Base-by-base conservation (phyloP, 2,113 vertebrate genomes). In the Rhinichthys klamathensis region DNA sequence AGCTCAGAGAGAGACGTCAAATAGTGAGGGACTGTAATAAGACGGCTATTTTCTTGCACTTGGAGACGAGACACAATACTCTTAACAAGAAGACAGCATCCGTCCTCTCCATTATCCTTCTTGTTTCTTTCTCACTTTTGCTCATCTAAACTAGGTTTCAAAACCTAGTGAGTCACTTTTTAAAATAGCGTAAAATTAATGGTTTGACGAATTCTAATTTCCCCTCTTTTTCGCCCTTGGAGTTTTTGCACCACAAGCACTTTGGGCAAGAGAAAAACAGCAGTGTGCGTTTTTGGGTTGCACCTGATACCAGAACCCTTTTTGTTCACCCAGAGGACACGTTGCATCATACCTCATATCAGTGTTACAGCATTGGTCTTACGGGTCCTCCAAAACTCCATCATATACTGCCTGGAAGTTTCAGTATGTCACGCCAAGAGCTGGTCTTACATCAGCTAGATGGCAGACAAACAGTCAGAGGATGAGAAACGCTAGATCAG, bases 371-470 rank as follows among this genome's bases (percentile, higher is more conserved):
- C n/a, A 12, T n/a, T 79, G 72, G 54, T 78, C 54, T 78, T 60
- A 23, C 21, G 4, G 10, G 18, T 56, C 30, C 51, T 74, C 75
- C 51, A 16, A 58, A 78, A 78, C 77, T 63, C 13, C 6, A 27
- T 46, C 13, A 21, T 6, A 69, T 6, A 69, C 18, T 32, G 27
- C 79, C 41, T 69, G 44, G 63, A 67, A 54, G 44, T 69, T 21
- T 70, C 13, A 35, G 69, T 73, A 82, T 89, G 86, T 86, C 89
- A 82, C 8, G 49, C 89, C 82, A 49, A 25, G 11, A 82, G 86
- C 84, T 25, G 63, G 35, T 88, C 63, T 89, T 89, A 86, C 89
- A 88, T 89, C 86, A 88, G 77, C 88, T 69, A n/a, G 77, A 25
- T 78, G 63, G 65, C 58, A 69, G 76, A 84, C 81, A 84, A 86